These are phyloP conservation scores for Entomobrya proxima DNA, from an alignment of 2,888 invertebrate genomes.

Conservation along the genomic window DNA sequence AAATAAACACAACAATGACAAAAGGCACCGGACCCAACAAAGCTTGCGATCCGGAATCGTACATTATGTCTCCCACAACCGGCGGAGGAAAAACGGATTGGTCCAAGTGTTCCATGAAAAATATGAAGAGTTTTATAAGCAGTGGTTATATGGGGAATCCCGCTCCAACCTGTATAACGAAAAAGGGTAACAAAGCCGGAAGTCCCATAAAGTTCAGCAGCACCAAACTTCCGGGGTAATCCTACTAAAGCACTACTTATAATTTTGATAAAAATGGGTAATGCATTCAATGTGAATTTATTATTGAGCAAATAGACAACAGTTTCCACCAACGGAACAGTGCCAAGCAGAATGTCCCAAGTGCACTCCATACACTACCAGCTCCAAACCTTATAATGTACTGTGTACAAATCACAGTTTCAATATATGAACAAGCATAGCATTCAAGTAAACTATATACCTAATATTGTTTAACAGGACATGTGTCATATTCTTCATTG, in stretches of 20 bases:
- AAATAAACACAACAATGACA: too few species aligned
- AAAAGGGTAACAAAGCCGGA: constrained; percentile 36
- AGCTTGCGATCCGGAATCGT: constrained; percentile 38
- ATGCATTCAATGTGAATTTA: too few species aligned
- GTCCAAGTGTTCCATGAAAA: constrained; percentile 61
- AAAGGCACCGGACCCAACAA: background rate
- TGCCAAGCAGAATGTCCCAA: constrained; percentile 32
- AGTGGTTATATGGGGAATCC: constrained; percentile 42
- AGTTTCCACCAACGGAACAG: constrained; percentile 33
- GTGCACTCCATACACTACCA: constrained; percentile 13
- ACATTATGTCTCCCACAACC: constrained; percentile 69
- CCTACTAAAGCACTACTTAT: too few species aligned
- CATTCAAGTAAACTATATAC: background rate
- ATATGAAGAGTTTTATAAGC: constrained; percentile 49
- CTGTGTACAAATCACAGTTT: background rate
- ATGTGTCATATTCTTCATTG: constrained; percentile 42
- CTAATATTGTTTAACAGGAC: constrained; percentile 7
- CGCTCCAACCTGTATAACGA: constrained; percentile 26
- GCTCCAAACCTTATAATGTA: constrained; percentile 40
- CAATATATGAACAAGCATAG: background rate
- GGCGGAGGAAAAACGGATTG: constrained; percentile 66
- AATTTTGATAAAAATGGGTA: too few species aligned
- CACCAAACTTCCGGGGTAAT: constrained; percentile 51
- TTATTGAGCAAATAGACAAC: too few species aligned
- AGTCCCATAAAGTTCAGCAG: constrained; percentile 31